phyloP scores from a whole-genome alignment of 2,113 vertebrate species.

The Macroglossus sobrinus region DNA sequence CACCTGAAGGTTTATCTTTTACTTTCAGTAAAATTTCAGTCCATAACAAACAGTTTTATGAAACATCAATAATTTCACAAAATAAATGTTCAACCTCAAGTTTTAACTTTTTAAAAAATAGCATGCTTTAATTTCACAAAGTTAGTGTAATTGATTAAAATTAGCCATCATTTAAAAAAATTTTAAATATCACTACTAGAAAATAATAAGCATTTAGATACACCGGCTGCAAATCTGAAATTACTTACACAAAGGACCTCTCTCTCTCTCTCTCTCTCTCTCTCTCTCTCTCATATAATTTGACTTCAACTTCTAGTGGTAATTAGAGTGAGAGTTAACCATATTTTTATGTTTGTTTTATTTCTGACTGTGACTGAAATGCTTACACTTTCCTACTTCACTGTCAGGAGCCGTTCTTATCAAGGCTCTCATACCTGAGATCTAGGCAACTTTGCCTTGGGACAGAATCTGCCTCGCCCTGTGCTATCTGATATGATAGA shows the following conservation, averaged over 20 bases:
- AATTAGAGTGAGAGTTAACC: background rate
- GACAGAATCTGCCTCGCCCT: too few relatives aligned
- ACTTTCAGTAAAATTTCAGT: conserved; percentile 60
- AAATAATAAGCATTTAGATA: background rate
- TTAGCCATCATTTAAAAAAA: background rate
- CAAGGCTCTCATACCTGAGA: too few relatives aligned
- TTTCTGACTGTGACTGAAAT: background rate
- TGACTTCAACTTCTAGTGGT: background rate
- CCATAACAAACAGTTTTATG: conserved; percentile 31
- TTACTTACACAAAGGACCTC: background rate
- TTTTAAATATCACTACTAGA: background rate
- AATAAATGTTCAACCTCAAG: background rate
- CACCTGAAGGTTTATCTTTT: conserved; percentile 54
- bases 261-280: background rate
- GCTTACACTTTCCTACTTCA: background rate
- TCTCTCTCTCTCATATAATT: background rate
- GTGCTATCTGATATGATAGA: too few relatives aligned
- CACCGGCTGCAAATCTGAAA: background rate
- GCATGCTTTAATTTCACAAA: background rate
- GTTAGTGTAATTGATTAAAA: background rate
- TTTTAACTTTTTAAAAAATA: conserved; percentile 27
- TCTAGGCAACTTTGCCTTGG: too few relatives aligned
- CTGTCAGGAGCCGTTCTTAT: too few relatives aligned
- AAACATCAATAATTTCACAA: conserved; percentile 36
- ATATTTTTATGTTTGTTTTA: background rate